Evolutionary conservation across 2,888 invertebrate genomes (phyloP), one percentile per base, ranked within the genome.

Genomic region (Myathropa florea): DNA sequence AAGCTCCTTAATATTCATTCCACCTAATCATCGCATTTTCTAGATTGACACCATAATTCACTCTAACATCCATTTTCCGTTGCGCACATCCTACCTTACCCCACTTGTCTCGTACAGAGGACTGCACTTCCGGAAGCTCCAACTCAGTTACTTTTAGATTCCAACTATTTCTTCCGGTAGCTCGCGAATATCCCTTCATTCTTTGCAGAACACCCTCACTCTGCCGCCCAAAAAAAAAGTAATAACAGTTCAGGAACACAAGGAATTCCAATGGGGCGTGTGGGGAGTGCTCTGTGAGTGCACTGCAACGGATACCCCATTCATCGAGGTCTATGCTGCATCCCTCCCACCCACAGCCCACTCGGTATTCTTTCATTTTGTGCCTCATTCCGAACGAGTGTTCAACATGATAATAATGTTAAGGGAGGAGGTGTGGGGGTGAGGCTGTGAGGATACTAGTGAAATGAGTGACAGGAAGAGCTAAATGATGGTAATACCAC

Each of bases 401-500:
- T 82, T 81, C 81, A 85, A 61, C 82, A 77, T 73, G 82, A 85
- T 81, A 84, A 81, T 85, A 77, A 60, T 55, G 68, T 59, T 28
- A 65, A n/a, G 53, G 60, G 68, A 26, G 26, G 33, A 46, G 18
- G 76, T 18, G 64, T 14, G 36, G 30, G 26, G 64, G 53, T 26
- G 18, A 63, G 6, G 30, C 4, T 36, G 39, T 4, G 26, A 18
- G 59, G 33, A 30, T 6, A 61, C 63, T 30, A 76, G 60, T 73
- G 67, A 82, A 78, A 85, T 85, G 85, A 85, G 77, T 68, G 82
- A 82, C 82, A 82, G 77, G 85, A 85, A 77, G 68, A 82, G 63
- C 72, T 82, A 85, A 85, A 85, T 82, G 85, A 82, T 85, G 82
- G 85, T 85, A 85, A 85, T 85, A 70, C 82, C 77, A 77, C 77